These are phyloP conservation scores for Scaptomyza hsui DNA, from an alignment of 1,140 invertebrate genomes.

Conservation along the genomic window DNA sequence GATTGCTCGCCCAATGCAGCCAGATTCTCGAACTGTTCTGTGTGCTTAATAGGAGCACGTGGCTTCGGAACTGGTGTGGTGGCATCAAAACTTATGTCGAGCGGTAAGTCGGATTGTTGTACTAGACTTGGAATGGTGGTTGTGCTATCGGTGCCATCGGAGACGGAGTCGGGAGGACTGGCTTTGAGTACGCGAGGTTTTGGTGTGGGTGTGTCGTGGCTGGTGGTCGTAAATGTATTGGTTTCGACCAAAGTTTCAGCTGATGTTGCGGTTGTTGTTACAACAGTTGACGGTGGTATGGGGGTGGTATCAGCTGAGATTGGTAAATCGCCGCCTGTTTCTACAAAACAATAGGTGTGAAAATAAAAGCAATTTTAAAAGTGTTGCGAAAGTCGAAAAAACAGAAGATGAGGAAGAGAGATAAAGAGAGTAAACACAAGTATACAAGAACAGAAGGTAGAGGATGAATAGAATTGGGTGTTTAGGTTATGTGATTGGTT, in stretches of 20 bases:
- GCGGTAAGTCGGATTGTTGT: slow-evolving; percentile 55
- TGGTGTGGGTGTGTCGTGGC: slow-evolving; percentile 76
- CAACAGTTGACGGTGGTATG: slow-evolving; percentile 69
- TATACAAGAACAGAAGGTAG: slow-evolving; percentile 33
- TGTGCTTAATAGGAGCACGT: slow-evolving; percentile 73
- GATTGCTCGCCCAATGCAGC: slow-evolving; percentile 71
- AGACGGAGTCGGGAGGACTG: slow-evolving; percentile 61
- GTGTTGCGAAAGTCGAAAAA: slow-evolving; percentile 76
- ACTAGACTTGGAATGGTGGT: slow-evolving; percentile 60
- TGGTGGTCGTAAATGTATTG: slow-evolving; percentile 53
- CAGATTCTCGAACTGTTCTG: slow-evolving; percentile 73
- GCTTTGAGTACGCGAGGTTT: slow-evolving; percentile 76
- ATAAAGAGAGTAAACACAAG: slow-evolving; percentile 47
- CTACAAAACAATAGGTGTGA: slow-evolving; percentile 83
- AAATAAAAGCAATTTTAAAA: slow-evolving; percentile 82
- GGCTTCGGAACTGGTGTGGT: slow-evolving; percentile 73
- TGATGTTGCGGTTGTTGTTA: slow-evolving; percentile 39
- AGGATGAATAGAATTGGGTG: slow-evolving; percentile 19
- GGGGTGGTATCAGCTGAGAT: slow-evolving; percentile 79
- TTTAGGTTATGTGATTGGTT: slow-evolving; percentile 22
- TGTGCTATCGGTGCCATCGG: slow-evolving; percentile 63
- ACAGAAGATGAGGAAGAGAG: slow-evolving; percentile 59
- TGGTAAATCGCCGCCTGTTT: slow-evolving; percentile 82
- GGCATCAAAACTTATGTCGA: slow-evolving; percentile 56
- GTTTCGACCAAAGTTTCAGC: slow-evolving; percentile 55